Evolutionary conservation across 2,888 invertebrate species (phyloP).

Genomic region (Ephialtes manifestator): DNA sequence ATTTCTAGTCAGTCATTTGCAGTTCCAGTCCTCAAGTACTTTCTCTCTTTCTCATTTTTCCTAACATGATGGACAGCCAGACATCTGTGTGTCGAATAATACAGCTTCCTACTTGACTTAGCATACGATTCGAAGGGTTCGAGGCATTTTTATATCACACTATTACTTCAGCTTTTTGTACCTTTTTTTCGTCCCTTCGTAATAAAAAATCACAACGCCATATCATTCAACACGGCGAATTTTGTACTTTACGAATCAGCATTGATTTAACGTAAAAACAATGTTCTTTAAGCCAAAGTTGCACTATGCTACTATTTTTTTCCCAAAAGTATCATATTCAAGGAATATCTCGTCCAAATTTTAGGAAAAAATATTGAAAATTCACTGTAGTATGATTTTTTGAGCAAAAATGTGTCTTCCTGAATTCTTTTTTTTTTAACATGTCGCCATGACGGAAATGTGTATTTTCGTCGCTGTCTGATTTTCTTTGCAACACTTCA

Average conservation of each 20-base stretch:
- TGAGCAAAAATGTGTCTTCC: no score
- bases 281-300: no score
- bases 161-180: neutral
- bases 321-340: no score
- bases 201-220: neutral
- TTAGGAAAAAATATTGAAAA: no score
- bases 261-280: no score
- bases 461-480: no score
- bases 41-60: conserved; percentile 19
- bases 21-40: conserved; percentile 26
- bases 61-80: conserved; percentile 20
- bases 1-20: conserved; percentile 33
- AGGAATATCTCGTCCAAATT: no score
- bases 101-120: conserved; percentile 22
- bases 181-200: neutral
- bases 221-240: neutral
- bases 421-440: no score
- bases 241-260: neutral
- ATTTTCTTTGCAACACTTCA: no score
- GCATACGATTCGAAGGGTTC: conserved; percentile 18
- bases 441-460: no score
- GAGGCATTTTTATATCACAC: neutral
- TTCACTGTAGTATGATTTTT: no score
- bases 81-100: conserved; percentile 34
- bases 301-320: no score